Evolutionary conservation across 2,113 vertebrate species (phyloP).

Genomic region (Polypterus senegalus): DNA sequence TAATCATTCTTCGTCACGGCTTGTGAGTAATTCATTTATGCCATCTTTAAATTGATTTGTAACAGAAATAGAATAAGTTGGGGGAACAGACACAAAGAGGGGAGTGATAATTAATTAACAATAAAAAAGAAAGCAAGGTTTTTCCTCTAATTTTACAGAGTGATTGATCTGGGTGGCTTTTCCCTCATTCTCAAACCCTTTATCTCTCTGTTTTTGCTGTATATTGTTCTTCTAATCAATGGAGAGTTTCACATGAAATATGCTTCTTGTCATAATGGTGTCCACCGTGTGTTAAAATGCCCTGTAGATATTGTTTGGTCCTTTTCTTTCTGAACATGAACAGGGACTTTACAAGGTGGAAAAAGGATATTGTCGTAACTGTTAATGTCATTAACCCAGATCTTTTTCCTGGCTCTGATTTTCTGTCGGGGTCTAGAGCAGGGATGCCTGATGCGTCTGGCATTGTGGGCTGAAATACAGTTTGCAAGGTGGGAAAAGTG

Average conservation of each 20-base stretch:
- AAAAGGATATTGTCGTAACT: not conserved
- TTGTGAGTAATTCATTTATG: constrained; percentile 7
- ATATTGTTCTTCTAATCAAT: not conserved
- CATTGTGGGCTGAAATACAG: no score
- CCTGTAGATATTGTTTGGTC: not conserved
- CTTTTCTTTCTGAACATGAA: not conserved
- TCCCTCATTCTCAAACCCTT: not conserved
- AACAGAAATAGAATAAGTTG: constrained; percentile 2
- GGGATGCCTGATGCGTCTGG: no score
- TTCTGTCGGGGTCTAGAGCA: no score
- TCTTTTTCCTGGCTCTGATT: no score
- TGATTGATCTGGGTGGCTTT: not conserved
- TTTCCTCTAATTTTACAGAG: not conserved
- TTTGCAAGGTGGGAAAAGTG: no score
- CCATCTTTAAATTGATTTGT: constrained; percentile 10
- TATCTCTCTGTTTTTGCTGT: not conserved
- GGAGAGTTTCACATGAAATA: constrained; percentile 1
- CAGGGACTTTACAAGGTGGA: not conserved
- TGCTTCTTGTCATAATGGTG: not conserved
- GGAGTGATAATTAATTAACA: constrained; percentile 1
- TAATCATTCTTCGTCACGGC: constrained; percentile 6
- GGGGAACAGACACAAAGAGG: not conserved
- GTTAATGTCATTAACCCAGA: no score
- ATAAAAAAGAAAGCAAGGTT: not conserved
- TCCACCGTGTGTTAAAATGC: not conserved